Conservation (phyloP, 2,113 vertebrate genomes). For the Cavia porcellus region DNA sequence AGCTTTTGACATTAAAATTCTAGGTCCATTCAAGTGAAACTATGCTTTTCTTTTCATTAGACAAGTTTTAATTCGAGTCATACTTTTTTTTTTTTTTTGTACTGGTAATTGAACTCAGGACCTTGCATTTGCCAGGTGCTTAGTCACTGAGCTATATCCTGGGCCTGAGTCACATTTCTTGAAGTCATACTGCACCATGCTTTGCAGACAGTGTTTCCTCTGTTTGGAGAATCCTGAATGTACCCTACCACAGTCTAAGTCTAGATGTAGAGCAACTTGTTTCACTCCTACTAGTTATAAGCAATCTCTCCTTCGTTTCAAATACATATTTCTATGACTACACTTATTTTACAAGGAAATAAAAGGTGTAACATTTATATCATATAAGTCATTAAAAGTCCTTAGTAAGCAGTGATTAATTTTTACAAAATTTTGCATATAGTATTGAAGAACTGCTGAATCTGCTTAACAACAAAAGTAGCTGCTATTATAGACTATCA, state of each 20-base stretch:
- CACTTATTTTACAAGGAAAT: not conserved
- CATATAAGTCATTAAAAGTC: not conserved
- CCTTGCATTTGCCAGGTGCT: too few relatives aligned
- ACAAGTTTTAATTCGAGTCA: not conserved
- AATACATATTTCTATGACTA: not conserved
- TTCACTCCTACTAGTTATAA: not conserved
- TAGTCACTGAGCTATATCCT: too few relatives aligned
- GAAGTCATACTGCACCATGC: not conserved
- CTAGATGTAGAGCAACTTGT: not conserved
- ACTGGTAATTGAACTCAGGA: too few relatives aligned
- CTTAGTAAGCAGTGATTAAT: not conserved
- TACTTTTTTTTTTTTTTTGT: not conserved
- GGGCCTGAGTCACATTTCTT: not conserved
- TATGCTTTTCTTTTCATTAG: not conserved
- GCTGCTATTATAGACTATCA: not conserved
- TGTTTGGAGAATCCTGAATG: not conserved
- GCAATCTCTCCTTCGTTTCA: not conserved
- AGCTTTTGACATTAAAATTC: not conserved
- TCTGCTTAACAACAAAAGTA: not conserved
- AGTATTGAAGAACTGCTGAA: not conserved
- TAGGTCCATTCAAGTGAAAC: not conserved
- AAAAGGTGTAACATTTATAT: not conserved
- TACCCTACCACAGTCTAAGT: not conserved
- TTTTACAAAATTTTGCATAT: not conserved
- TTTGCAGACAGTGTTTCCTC: not conserved